Evolutionary conservation across 92 coral and sea anemone species (phyloP).

Genomic region (Heteractis magnifica): DNA sequence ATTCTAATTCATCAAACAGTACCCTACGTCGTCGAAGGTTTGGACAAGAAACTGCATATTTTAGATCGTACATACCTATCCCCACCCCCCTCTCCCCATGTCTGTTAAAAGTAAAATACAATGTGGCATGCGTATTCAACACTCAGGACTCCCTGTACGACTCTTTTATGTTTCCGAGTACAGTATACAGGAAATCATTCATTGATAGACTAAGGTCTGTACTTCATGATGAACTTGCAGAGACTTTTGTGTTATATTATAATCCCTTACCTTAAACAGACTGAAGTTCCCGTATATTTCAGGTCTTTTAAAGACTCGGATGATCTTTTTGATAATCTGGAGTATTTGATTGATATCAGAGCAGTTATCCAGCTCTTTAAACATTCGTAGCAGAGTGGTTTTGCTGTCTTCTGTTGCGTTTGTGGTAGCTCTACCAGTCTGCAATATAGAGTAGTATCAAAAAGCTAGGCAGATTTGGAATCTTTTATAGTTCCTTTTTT

Average conservation of each 20-base stretch:
- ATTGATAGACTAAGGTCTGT: not conserved
- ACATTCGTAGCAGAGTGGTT: not conserved
- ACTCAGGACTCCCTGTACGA: not conserved
- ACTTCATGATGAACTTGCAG: not conserved
- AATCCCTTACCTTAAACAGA: constrained; percentile 8
- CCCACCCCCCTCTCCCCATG: too few relatives aligned
- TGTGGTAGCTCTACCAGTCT: not conserved
- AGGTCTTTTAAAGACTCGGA: constrained; percentile 9
- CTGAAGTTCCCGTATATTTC: constrained; percentile 12
- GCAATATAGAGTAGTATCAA: too few relatives aligned
- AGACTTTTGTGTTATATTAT: not conserved
- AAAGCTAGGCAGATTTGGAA: too few relatives aligned
- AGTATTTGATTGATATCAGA: constrained; percentile 11
- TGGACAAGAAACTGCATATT: too few relatives aligned
- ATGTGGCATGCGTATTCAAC: too few relatives aligned
- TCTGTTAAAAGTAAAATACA: too few relatives aligned
- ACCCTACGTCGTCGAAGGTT: too few relatives aligned
- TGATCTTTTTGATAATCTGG: constrained; percentile 4
- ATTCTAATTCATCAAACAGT: too few relatives aligned
- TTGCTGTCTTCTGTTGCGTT: not conserved
- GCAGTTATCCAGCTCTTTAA: not conserved
- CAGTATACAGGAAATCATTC: not conserved
- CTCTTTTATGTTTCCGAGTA: not conserved
- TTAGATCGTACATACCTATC: too few relatives aligned
- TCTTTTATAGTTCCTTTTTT: too few relatives aligned